Evolutionary conservation across 2,888 invertebrate species (phyloP), one percentile per base, ranked within the genome.

Genomic region (Pandemis corylana): DNA sequence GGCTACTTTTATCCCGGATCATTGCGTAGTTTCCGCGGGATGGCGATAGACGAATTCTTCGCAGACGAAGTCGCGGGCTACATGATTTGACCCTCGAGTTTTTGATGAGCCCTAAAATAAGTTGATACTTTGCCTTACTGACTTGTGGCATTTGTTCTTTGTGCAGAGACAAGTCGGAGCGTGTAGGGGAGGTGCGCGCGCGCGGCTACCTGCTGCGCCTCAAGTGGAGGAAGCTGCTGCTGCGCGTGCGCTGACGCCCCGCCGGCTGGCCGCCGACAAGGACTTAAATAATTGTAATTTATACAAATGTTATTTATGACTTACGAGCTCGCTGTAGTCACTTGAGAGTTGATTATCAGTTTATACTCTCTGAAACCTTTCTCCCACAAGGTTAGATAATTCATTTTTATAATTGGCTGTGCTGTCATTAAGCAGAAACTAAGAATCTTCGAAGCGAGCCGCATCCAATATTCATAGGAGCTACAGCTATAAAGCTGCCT

Each of bases 181-280:
- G 82, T 64, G 81, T 82, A 71, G 83, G 72, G 71, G 78, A 76
- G 77, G 76, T 28, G 77, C 36, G 49, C 49, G 0, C 69, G 71
- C 70, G 70, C 80, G 77, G 73, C 72, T 78, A 80, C 78, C 78
- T 82, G 81, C 80, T 78, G 73, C 83, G 86, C 75, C 80, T 84
- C 76, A 82, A 80, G 69, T 89, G 90, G 90, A 84, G 82, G 81
- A 85, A 84, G 76, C 87, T 89, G 70, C 84, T 89, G 76, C 81
- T 88, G 71, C 83, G 81, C 15, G 70, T 56, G 64, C 64, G 68
- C 67, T 12, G 6, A 46, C 63, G 36, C 46, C 64, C 12, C 61
- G 10, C 12, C 61, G 10, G 28, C 28, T 13, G 13, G 13, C 15
- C 53, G 15, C 53, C n/a, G 5, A 59, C 20, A 5, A 12, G 28